Base-by-base conservation (phyloP, 2,113 vertebrate species). In the Salvelinus fontinalis region DNA sequence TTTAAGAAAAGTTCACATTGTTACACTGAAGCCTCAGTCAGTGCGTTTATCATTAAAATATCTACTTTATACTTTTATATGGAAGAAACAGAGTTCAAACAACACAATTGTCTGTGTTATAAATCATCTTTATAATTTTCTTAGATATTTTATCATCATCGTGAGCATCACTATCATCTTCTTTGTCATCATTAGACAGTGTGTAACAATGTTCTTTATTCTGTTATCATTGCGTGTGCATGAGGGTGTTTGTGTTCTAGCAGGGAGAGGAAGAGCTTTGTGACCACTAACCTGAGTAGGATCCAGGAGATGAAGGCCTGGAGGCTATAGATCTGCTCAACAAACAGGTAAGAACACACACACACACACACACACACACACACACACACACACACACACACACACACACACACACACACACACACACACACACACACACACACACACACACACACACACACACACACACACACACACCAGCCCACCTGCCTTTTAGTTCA, bases 401-500 rank as follows among this genome's bases (percentile, higher is more conserved):
- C 82, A 80, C 82, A 89, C 85, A 81, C 86, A 89, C 88, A 89
- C 89, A 81, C 86, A 89, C 88, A 89, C 89, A 83, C 80, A 88
- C 31, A 68, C 66, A 39, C 66, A 31, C 29, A 29, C 29, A 29
- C 29, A 29, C 29, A 29, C 3, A 29, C 29, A 29, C 49, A 18
- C 14, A 65, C 12, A 75, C 54, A 65, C 16, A 75, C 54, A 74
- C 39, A 83, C 83, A 85, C 80, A 88, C 82, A 80, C 82, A 89
- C 85, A 81, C 86, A 89, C 88, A 89, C 89, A 81, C 86, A 89
- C 88, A 89, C 89, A 83, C 80, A 88, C 31, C 67, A 22, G 76
- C 87, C 89, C 86, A 88, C 90, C 90, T 91, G 89, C 90, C 90
- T 90, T 88, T 89, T 84, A 87, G 90, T 90, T 92, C 84, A 77